Evolutionary conservation across 2,797 vertebrate species (phyloP).

Genomic region (Melopsittacus undulatus): DNA sequence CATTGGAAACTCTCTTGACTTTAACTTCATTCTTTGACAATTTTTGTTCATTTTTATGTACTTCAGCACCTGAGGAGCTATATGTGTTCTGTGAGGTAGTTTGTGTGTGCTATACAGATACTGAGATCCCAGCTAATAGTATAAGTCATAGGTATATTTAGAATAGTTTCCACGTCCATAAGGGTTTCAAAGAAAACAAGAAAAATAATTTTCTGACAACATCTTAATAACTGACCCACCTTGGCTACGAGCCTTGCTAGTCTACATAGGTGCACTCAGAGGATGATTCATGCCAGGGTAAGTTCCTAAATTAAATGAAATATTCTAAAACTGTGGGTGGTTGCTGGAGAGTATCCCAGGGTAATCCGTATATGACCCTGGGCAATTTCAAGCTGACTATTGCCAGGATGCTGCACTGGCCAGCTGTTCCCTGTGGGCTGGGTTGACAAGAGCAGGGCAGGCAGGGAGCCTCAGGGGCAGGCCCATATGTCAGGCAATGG

Average conservation of each 20-base stretch:
- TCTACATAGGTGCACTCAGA: neutral
- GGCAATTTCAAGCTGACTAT: neutral
- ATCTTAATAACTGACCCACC: neutral
- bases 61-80: neutral
- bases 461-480: neutral
- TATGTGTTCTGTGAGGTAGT: neutral
- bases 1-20: neutral
- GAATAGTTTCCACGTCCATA: neutral
- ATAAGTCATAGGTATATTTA: neutral
- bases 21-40: neutral
- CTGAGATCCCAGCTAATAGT: neutral
- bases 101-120: neutral
- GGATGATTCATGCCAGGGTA: neutral
- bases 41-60: neutral
- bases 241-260: neutral
- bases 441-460: neutral
- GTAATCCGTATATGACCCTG: neutral
- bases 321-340: neutral
- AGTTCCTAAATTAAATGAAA: neutral
- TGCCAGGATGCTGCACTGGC: neutral
- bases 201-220: neutral
- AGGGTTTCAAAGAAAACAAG: neutral
- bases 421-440: neutral
- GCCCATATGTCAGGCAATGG: fast-evolving
- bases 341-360: neutral